Base-by-base conservation (phyloP, 2,888 invertebrate species). In the Pseudanteris insignis region DNA sequence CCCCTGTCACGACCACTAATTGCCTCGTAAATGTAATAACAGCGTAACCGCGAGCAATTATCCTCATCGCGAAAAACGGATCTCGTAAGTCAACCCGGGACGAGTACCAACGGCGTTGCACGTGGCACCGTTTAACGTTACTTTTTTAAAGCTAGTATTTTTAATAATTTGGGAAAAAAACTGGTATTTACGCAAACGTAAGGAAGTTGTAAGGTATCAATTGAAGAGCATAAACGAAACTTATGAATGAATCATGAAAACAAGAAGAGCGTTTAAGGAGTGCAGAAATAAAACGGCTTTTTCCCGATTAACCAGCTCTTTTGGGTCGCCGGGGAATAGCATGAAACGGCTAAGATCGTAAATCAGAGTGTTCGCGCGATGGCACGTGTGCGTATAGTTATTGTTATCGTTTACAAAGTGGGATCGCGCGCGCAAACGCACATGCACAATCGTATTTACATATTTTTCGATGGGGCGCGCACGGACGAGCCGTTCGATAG, bases 401-500 rank as follows among this genome's bases (percentile, higher is more conserved):
- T 44, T 50, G 58, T 58, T 58, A 50, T 58, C 50, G 32, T 30
- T 30, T 11, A 9, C 21, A 21, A 3, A 21, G 26, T 21, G 26
- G 34, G 48, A 37, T 29, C 43, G 57, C 50, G 50, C 44, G 55
- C 41, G 29, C 44, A 50, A 58, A 46, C 40, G 30, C n/a, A n/a
- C n/a, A n/a, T n/a, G n/a, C n/a, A n/a, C n/a, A 46, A 51, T 58
- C 50, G 50, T 38, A 53, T 59, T 59, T 59, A 47, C 59, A 59
- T 59, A 59, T 59, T 59, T n/a, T 59, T 40, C 46, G 46, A 44
- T 30, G 33, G 18, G 38, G 58, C 41, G 46, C 59, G 46, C 51
- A 46, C 41, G 46, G 59, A 51, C 59, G 59, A 59, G 59, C 51
- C 59, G 51, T 59, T 59, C 59, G 51, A 59, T 51, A 46, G 46